These are phyloP conservation scores for Nemotelus nigrinus DNA, from an alignment of 2,888 invertebrate species.

Conservation along the genomic window DNA sequence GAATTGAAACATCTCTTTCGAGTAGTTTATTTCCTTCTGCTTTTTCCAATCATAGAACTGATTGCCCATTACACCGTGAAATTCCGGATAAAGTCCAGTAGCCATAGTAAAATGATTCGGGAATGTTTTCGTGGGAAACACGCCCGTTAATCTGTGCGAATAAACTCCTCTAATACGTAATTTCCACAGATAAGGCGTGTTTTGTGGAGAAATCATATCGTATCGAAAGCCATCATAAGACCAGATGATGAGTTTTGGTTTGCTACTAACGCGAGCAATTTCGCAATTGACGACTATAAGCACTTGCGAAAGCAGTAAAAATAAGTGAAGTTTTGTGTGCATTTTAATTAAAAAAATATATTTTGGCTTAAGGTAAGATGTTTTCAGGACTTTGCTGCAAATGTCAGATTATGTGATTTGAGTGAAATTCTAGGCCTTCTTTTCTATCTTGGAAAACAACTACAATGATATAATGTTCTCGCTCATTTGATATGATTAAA, in stretches of 20 bases:
- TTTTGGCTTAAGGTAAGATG: too few species aligned
- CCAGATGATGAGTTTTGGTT: not conserved
- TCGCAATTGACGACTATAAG: too few species aligned
- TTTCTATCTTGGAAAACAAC: too few species aligned
- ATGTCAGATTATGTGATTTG: too few species aligned
- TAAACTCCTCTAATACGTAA: not conserved
- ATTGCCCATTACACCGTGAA: conserved; percentile 76
- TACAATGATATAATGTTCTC: too few species aligned
- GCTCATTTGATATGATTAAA: too few species aligned
- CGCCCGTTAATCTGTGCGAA: not conserved
- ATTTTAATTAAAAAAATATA: too few species aligned
- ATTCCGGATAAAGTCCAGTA: conserved; percentile 75
- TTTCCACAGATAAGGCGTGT: not conserved
- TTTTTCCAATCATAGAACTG: conserved; percentile 67
- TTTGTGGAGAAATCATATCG: not conserved
- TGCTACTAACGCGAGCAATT: not conserved
- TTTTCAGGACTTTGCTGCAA: too few species aligned
- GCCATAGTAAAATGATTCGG: conserved; percentile 79
- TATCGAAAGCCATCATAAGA: not conserved
- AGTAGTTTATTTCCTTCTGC: conserved; percentile 58
- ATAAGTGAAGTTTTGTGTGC: too few species aligned
- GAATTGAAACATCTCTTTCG: conserved; percentile 68
- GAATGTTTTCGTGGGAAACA: conserved; percentile 76
- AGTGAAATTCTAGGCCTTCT: too few species aligned
- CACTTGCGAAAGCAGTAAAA: too few species aligned